These are phyloP conservation scores for Drosophila tanythrix DNA, from an alignment of 2,888 invertebrate species.

Conservation along the genomic window DNA sequence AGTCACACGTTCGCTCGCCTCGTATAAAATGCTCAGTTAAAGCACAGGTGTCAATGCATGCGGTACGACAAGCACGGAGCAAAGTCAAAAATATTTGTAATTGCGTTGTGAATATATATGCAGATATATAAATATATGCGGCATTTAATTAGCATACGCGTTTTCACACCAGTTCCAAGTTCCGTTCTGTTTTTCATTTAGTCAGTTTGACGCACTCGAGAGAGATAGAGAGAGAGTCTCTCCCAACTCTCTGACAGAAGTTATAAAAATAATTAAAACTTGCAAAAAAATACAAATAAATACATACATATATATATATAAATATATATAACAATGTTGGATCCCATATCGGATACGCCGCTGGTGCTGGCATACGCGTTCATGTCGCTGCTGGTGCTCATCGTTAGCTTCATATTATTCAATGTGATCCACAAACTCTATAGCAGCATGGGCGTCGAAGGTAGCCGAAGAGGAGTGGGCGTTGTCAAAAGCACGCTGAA, in stretches of 20 bases:
- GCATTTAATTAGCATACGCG: conserved; percentile 70
- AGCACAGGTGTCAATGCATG: conserved; percentile 73
- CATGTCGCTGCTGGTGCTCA: conserved; percentile 81
- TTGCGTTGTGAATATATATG: conserved; percentile 5
- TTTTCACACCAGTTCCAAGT: conserved; percentile 20
- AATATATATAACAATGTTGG: conserved; percentile 66
- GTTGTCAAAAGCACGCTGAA: conserved; percentile 38
- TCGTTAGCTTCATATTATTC: conserved; percentile 82
- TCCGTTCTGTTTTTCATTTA: neutral
- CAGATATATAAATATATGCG: conserved; percentile 13
- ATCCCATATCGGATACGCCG: conserved; percentile 82
- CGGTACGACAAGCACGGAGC: conserved; percentile 37
- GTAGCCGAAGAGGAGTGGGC: conserved; percentile 22
- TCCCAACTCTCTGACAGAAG: neutral
- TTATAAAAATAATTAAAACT: neutral
- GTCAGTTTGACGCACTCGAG: conserved; percentile 44
- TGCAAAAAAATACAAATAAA: neutral
- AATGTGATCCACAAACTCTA: conserved; percentile 83
- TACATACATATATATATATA: neutral
- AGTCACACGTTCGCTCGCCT: conserved; percentile 16
- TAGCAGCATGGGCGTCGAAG: conserved; percentile 37
- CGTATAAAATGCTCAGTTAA: conserved; percentile 51
- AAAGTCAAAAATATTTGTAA: neutral
- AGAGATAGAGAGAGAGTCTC: neutral
- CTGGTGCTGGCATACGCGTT: conserved; percentile 83